Percentiles rank a stretch among this genome's conserved stretches.
These are phyloP conservation scores for Vulpes lagopus DNA, from an alignment of 2,113 vertebrate genomes.

Conservation along the genomic window DNA sequence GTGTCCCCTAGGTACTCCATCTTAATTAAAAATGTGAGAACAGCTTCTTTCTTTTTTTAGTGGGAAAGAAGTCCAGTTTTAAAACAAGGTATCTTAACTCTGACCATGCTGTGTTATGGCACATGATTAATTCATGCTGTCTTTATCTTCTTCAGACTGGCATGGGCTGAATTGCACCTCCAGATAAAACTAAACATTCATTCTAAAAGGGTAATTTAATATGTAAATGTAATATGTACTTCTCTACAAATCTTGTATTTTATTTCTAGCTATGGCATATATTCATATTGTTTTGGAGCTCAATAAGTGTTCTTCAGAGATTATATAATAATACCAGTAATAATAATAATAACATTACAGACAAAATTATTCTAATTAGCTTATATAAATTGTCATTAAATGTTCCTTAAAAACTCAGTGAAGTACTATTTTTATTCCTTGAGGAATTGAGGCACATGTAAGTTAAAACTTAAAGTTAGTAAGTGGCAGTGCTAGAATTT, in stretches of 20 bases:
- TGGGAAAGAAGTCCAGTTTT: neutral
- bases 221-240: neutral
- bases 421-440: neutral
- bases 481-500: neutral
- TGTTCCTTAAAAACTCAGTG: neutral
- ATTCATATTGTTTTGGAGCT: constrained; percentile 1
- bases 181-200: neutral
- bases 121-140: neutral
- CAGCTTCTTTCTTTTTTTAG: neutral
- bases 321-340: neutral
- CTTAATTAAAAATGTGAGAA: neutral
- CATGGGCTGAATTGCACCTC: no score
- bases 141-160: neutral
- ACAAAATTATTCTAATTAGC: neutral
- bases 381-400: neutral
- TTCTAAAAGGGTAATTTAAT: neutral
- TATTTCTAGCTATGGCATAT: neutral
- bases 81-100: neutral
- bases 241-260: neutral
- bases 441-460: neutral
- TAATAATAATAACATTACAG: neutral
- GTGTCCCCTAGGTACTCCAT: neutral
- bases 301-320: neutral
- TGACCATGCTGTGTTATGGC: neutral
- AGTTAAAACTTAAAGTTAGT: neutral